A percentile compares a stretch with the other conserved stretches of the same genome.
These are phyloP conservation scores for Petrosia ficiformis DNA, from an alignment of 37 sponge, comb jelly and placozoan species.

Conservation along the genomic window DNA sequence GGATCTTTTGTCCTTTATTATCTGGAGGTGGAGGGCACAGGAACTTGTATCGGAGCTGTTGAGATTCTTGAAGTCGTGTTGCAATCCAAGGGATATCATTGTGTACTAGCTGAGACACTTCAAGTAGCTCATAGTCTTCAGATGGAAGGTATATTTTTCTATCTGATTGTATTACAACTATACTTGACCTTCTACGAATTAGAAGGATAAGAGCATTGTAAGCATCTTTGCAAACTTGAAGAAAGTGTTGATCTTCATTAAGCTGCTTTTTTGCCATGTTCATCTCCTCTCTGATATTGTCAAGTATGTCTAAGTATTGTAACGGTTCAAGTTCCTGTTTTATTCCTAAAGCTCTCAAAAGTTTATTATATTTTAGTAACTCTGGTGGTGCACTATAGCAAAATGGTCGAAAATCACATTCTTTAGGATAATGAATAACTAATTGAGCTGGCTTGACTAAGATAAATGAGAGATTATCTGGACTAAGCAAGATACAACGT, in stretches of 20 bases:
- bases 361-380: neutral
- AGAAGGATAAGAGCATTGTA: slow-evolving; percentile 21
- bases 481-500: neutral
- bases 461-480: neutral
- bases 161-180: neutral
- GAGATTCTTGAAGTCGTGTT: neutral
- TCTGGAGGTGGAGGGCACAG: slow-evolving; percentile 7
- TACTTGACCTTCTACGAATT: neutral
- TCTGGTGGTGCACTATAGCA: slow-evolving; percentile 27
- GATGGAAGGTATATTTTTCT: slow-evolving; percentile 1
- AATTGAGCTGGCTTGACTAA: slow-evolving; percentile 29
- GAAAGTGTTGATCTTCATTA: neutral
- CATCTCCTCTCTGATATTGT: slow-evolving; percentile 6
- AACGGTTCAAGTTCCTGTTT: neutral
- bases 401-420: slow-evolving; percentile 13
- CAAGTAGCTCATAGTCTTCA: slow-evolving; percentile 27
- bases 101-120: slow-evolving; percentile 3
- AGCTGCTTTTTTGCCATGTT: neutral
- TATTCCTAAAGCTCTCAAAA: slow-evolving; percentile 1
- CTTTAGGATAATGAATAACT: neutral
- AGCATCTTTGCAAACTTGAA: slow-evolving; percentile 9
- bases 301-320: slow-evolving; percentile 20
- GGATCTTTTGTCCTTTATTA: slow-evolving; percentile 6
- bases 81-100: slow-evolving; percentile 53
- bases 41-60: neutral